Conservation (phyloP, 2,888 invertebrate species). For the Erpobdella octoculata region DNA sequence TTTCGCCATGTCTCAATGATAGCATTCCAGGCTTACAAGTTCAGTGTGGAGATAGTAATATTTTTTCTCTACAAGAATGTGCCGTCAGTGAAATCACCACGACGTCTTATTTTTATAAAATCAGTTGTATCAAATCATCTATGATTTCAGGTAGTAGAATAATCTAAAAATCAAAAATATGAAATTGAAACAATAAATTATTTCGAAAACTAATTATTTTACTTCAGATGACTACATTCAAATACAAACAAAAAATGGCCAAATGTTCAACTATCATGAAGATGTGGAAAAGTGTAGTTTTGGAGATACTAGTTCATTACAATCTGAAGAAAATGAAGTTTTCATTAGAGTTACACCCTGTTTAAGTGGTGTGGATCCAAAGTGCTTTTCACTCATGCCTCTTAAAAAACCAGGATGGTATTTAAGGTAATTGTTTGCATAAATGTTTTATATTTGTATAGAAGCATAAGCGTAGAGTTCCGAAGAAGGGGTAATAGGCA, state of each 20-base stretch:
- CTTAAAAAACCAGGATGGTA: conserved; percentile 16
- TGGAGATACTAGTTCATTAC: no score
- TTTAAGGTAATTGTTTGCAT: background rate
- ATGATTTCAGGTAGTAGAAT: background rate
- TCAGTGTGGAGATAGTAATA: background rate
- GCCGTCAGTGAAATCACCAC: background rate
- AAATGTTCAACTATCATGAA: background rate
- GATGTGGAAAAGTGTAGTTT: no score
- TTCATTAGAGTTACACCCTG: conserved; percentile 5
- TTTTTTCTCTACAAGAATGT: conserved; percentile 15
- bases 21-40: background rate
- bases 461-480: background rate
- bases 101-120: background rate
- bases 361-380: background rate
- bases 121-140: background rate
- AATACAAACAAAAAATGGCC: background rate
- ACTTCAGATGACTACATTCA: background rate
- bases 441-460: background rate
- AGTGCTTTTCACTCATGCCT: conserved; percentile 22
- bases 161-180: background rate
- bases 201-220: background rate
- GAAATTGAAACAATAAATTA: background rate
- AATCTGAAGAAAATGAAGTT: background rate
- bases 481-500: background rate
- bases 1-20: background rate